Percentiles rank a stretch among this genome's conserved stretches.
These are phyloP conservation scores for Antedon mediterranea DNA, from an alignment of 53 echinoderm and acorn worm genomes.

Conservation along the genomic window DNA sequence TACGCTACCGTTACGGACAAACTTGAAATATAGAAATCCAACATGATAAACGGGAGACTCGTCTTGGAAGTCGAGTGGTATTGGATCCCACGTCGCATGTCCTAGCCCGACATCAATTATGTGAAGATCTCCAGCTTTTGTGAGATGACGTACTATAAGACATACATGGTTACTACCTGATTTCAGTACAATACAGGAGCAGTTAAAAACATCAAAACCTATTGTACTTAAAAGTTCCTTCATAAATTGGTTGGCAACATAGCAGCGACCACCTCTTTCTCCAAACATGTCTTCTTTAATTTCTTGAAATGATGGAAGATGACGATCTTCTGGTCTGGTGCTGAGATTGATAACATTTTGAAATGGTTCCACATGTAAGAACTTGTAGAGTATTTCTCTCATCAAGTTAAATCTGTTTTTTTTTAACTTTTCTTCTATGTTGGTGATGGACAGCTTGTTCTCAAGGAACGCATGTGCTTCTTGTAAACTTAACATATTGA, in stretches of 20 bases:
- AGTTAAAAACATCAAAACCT: no score
- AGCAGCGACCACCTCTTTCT: slow-evolving; percentile 7
- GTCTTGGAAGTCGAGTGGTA: slow-evolving; percentile 4
- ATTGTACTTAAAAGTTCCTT: background rate
- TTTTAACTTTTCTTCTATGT: no score
- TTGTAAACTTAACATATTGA: no score
- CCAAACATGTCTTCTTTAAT: slow-evolving; percentile 10
- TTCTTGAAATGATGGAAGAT: background rate
- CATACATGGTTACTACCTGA: background rate
- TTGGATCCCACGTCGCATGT: background rate
- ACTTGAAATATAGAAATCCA: background rate
- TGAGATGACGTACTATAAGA: background rate
- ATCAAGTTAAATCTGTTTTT: no score
- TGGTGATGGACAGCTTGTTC: no score
- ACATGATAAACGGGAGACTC: background rate
- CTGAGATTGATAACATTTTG: no score
- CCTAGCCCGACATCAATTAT: slow-evolving; percentile 10
- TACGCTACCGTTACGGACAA: background rate
- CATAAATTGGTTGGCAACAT: slow-evolving; percentile 10
- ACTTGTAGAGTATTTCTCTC: no score
- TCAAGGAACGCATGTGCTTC: no score
- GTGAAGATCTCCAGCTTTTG: background rate
- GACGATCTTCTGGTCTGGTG: background rate
- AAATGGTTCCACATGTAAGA: no score
- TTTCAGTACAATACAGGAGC: background rate